phyloP scores from a whole-genome alignment of 2,888 invertebrate genomes.

The Eupithecia centaureata region DNA sequence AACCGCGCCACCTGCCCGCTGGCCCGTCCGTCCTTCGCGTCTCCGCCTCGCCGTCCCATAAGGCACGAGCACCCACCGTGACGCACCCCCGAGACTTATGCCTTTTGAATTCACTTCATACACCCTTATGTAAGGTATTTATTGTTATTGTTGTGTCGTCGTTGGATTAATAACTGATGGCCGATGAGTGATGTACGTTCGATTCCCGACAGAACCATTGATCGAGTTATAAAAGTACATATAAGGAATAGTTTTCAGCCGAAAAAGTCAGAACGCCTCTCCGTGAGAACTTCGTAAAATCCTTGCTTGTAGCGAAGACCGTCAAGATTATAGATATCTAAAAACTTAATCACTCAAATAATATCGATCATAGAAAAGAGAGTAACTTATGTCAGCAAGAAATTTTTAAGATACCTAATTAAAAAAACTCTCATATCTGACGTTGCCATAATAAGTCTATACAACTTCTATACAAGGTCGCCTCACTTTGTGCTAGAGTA shows the following conservation, averaged over 20 bases:
- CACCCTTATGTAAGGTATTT: background rate
- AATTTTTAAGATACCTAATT: too few relatives aligned
- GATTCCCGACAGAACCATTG: background rate
- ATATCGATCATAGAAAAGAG: too few relatives aligned
- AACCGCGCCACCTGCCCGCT: conserved; percentile 56
- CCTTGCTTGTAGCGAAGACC: background rate
- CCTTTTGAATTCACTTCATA: background rate
- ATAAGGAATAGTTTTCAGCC: background rate
- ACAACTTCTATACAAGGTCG: background rate
- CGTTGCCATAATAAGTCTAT: background rate
- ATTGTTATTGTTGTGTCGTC: background rate
- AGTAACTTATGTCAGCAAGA: too few relatives aligned
- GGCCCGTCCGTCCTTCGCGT: conserved; percentile 37
- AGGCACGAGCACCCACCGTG: conserved; percentile 66
- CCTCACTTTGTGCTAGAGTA: background rate
- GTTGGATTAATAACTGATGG: background rate
- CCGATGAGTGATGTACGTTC: background rate
- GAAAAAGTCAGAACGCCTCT: background rate
- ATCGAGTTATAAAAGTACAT: background rate
- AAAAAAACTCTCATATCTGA: too few relatives aligned
- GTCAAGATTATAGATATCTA: too few relatives aligned
- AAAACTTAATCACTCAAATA: too few relatives aligned
- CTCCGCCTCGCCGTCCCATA: conserved; percentile 59
- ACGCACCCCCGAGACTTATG: conserved; percentile 46
- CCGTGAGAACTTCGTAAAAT: background rate